Conservation (phyloP, 2,113 vertebrate species). For the Ascaphus truei region DNA sequence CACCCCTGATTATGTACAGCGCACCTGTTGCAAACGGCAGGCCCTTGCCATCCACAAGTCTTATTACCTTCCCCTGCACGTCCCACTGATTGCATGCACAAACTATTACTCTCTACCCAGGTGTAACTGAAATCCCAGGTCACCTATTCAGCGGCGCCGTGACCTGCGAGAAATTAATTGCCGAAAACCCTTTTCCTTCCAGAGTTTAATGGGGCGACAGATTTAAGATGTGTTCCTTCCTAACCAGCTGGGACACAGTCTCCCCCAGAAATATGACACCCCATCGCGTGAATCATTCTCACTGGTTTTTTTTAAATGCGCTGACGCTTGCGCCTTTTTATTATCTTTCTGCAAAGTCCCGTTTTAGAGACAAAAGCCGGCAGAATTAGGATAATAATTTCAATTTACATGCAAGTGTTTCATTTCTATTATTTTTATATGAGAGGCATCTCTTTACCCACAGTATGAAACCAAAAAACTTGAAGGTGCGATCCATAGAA, state of each 20-base stretch:
- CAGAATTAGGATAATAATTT: neutral
- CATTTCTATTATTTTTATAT: neutral
- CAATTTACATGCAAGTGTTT: neutral
- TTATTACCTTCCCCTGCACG: conserved; percentile 51
- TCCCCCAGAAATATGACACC: conserved; percentile 72
- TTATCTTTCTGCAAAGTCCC: neutral
- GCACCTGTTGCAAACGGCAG: conserved; percentile 56
- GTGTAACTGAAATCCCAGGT: conserved; percentile 56
- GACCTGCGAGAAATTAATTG: conserved; percentile 56
- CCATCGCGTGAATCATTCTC: conserved; percentile 59
- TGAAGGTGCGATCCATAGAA: no score
- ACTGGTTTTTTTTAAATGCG: conserved; percentile 63
- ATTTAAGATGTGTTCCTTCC: conserved; percentile 51
- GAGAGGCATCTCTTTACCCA: neutral
- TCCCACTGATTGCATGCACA: conserved; percentile 28
- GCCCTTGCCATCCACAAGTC: conserved; percentile 51
- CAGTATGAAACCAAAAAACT: no score
- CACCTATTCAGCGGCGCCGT: conserved; percentile 38
- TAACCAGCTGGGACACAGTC: conserved; percentile 54
- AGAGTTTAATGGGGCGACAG: conserved; percentile 73
- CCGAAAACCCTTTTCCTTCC: conserved; percentile 50
- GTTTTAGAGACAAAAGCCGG: neutral
- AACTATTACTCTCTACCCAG: conserved; percentile 54
- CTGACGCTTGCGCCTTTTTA: conserved; percentile 59
- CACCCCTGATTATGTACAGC: conserved; percentile 37